Evolutionary conservation across 2,888 invertebrate genomes (phyloP), one percentile per base, ranked within the genome.

Genomic region (Leucoptera coffeella): DNA sequence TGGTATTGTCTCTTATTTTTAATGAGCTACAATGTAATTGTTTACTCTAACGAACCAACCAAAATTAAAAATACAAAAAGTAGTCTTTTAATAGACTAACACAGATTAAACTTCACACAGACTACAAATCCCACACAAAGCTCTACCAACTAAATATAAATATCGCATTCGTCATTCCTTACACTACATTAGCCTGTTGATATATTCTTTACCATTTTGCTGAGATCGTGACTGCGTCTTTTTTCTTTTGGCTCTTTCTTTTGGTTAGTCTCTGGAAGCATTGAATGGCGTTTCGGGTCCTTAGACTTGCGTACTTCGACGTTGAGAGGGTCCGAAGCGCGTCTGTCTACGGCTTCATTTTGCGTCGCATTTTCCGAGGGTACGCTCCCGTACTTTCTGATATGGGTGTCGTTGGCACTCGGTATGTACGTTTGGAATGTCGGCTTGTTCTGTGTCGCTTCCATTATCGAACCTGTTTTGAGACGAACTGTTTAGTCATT

Each of bases 401-500:
- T 30, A 2, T 51, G 49, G 6, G 49, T n/a, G n/a, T 15, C 15
- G 24, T 15, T 21, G 12, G 49, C 29, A 32, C 47, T 61, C 4
- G 69, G 64, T 4, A 72, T 43, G 41, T 72, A 72, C 0, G 72
- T 69, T 41, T 71, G 71, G 53, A 72, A 72, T 14, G 72, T 57
- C 8, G 72, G 69, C 28, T 67, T 43, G 38, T 80, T 82, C 42
- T 82, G 82, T 8, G 82, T 76, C 4, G 78, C 82, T 42, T 82
- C 82, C 59, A 82, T 82, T 41, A 82, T 80, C 15, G 80, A 82
- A 40, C 76, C 81, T 52, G 31, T 15, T 3, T 9, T 3, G 27
- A 14, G 13, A 12, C 4, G 25, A 17, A 6, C 11, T 14, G 15
- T 19, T 15, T 25, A 17, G 17, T n/a, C n/a, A n/a, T n/a, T n/a